Base-by-base conservation (phyloP, 2,888 invertebrate species). In the Drosophila mayaguana region DNA sequence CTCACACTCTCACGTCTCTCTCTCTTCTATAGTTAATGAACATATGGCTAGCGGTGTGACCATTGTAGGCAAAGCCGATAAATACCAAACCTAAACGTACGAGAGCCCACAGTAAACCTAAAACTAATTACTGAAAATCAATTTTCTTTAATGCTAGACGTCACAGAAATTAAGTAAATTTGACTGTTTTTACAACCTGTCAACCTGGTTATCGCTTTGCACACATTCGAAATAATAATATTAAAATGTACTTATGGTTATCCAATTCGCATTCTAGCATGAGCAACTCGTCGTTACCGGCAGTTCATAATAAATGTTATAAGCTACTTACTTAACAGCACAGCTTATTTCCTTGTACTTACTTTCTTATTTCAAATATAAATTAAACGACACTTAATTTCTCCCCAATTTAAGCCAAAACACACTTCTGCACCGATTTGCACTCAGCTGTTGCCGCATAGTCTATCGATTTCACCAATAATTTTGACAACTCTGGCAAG, bases 21-120 rank as follows among this genome's bases (percentile, higher is more conserved):
- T 70, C 65, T 70, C 36, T 36, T 36, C 45, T 12, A 3, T 42
- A 22, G n/a, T 40, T 60, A 64, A 62, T 46, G 59, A 78, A 78
- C 78, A 81, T 78, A 81, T 78, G 81, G 45, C 16, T 0, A 7
- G 38, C 64, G 34, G 32, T 78, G 81, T 81, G 72, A 55, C 77
- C 77, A 77, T 11, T 1, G 16, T 0, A 0, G 0, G 9, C 3
- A 1, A 18, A 9, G 0, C n/a, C 34, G 11, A 60, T 3, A 56
- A 65, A 71, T 59, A 43, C 46, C n/a, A 45, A 32, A 3, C 18
- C 34, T 2, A 36, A 22, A 14, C 20, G 12, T 11, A 11, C 22
- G n/a, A 25, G 1, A 5, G n/a, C 4, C 7, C 1, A 18, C 32
- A 25, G 12, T 25, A 22, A 11, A 6, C 25, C 25, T 11, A 40